Evolutionary conservation across 2,797 vertebrate genomes (phyloP), one percentile per base, ranked within the genome.

Genomic region (Morus bassanus): DNA sequence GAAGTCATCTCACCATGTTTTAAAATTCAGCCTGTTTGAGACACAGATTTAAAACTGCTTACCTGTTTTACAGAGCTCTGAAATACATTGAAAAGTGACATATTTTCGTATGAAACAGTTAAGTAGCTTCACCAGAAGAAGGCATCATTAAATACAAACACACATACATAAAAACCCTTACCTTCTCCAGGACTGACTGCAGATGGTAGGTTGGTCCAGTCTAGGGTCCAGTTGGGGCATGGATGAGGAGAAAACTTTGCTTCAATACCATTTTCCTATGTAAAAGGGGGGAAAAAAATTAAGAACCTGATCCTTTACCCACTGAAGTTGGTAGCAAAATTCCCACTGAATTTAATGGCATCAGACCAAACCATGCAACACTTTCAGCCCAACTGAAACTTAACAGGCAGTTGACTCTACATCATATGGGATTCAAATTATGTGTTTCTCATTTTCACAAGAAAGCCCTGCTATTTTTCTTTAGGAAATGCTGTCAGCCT

Each of bases 111-210:
- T 3, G 17, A 93, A 87, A 80, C 25, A 39, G 41, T n/a, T 33
- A 33, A 53, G 22, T 6, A 75, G 37, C 43, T 93, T 64, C 57
- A 82, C 19, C 75, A 69, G 82, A 85, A 85, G 48, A 4, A 2
- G 3, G 46, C 18, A 46, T 14, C 46, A 21, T 57, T 91, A 78
- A 84, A 75, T 31, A 75, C 28, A 28, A 25, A 75, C 23, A 85
- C 11, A 46, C 4, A 48, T 22, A n/a, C 7, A 57, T 18, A 46
- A 51, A 78, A 54, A 50, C 45, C 22, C 94, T 95, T 97, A 99
- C 99, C 99, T 99, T 99, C 99, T 81, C 98, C 98, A 84, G 99
- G 99, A 97, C 98, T 99, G 95, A 99, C 99, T 46, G 99, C 99
- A 93, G 96, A 95, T 69, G 99, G 99, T 56, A 99, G 98, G 89